Percentiles rank a stretch among this genome's conserved stretches.
phyloP scores from a whole-genome alignment of 1,140 invertebrate genomes.

The Reticulitermes speratus region DNA sequence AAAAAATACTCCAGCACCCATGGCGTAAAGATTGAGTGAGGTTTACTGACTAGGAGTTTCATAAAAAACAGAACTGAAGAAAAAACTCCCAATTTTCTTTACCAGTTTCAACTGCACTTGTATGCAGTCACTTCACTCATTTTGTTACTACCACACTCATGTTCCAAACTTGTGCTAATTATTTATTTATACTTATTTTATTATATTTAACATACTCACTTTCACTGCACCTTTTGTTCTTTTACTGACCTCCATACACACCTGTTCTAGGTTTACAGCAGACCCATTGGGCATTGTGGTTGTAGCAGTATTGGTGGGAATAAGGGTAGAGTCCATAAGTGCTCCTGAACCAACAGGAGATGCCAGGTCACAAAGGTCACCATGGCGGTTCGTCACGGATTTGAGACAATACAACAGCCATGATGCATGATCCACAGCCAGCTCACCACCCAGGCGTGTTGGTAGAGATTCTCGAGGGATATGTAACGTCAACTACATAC shows the following conservation, averaged over 20 bases:
- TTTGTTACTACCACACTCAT: no score
- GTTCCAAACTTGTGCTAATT: no score
- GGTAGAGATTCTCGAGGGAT: constrained; percentile 83
- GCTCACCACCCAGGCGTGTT: constrained; percentile 78
- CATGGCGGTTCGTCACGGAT: constrained; percentile 63
- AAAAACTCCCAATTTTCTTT: no score
- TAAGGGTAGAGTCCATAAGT: neutral
- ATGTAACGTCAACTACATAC: constrained; percentile 66
- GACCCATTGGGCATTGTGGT: constrained; percentile 14
- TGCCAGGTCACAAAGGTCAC: constrained; percentile 40
- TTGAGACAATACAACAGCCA: constrained; percentile 79
- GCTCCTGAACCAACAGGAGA: constrained; percentile 15
- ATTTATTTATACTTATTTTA: no score
- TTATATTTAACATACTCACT: no score
- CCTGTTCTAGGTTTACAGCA: neutral
- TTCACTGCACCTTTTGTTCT: no score
- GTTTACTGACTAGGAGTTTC: no score
- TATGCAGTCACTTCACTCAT: no score
- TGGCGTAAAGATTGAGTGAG: no score
- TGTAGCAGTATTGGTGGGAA: neutral
- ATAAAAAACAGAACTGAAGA: no score
- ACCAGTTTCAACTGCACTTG: no score
- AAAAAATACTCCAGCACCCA: no score
- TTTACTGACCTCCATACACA: neutral
- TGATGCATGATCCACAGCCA: constrained; percentile 81